A percentile compares a stretch with the other conserved stretches of the same genome.
These are phyloP conservation scores for Synergus japonicus DNA, from an alignment of 2,888 invertebrate species.

Conservation along the genomic window DNA sequence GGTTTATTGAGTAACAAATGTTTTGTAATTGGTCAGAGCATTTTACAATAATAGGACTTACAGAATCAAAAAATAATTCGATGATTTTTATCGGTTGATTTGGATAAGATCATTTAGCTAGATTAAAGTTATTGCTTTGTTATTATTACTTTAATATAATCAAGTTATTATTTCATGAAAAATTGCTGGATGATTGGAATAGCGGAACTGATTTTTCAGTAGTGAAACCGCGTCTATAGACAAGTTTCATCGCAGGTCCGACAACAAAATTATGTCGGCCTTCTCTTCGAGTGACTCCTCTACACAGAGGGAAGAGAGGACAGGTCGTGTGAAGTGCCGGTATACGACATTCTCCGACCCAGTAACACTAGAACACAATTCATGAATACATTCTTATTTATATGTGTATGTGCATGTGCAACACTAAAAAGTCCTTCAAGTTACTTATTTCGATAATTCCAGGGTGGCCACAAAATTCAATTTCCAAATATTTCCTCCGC, in stretches of 20 bases:
- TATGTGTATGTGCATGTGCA: background rate
- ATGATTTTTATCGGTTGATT: background rate
- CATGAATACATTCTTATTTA: slow-evolving; percentile 24
- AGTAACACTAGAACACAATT: slow-evolving; percentile 57
- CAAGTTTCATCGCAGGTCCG: background rate
- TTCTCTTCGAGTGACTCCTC: background rate
- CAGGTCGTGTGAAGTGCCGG: slow-evolving; percentile 64
- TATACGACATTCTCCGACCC: slow-evolving; percentile 58
- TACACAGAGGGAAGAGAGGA: slow-evolving; percentile 39
- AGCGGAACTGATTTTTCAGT: background rate
- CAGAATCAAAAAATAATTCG: background rate
- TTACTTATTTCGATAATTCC: too few relatives aligned
- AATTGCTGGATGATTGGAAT: background rate
- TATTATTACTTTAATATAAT: too few relatives aligned
- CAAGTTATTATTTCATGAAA: background rate
- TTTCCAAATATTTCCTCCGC: background rate
- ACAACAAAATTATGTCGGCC: background rate
- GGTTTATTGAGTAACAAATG: background rate
- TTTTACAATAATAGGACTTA: background rate
- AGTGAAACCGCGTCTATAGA: background rate
- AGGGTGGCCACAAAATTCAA: background rate
- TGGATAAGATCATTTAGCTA: background rate
- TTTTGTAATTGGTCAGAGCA: background rate
- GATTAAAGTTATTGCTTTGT: background rate
- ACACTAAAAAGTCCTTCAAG: background rate